Evolutionary conservation across 2,888 invertebrate species (phyloP).

Genomic region (Melinopterus prodromus): DNA sequence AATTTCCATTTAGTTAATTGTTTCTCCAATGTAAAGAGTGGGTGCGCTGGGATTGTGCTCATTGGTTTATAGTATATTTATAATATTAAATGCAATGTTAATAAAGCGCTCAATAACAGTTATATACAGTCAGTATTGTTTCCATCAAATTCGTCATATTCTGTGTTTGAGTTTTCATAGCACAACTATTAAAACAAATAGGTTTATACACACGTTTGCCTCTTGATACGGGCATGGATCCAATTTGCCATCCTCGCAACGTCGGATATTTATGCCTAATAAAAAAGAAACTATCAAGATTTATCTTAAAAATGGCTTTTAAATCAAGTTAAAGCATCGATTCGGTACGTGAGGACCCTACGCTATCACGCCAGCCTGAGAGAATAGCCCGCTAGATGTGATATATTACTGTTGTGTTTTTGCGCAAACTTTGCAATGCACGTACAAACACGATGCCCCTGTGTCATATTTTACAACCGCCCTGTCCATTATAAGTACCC

Average conservation of each 20-base stretch:
- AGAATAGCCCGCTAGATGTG: not conserved
- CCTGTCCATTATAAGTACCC: not conserved
- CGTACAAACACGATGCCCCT: not conserved
- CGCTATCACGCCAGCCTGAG: not conserved
- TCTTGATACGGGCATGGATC: not conserved
- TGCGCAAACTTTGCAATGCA: not conserved
- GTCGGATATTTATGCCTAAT: not conserved
- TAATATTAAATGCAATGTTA: too few species aligned
- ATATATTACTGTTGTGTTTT: not conserved
- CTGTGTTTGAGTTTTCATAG: too few species aligned
- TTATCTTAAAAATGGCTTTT: slow-evolving; percentile 11
- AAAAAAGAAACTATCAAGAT: not conserved
- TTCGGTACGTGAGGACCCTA: slow-evolving; percentile 22
- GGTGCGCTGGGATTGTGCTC: too few species aligned
- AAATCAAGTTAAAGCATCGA: slow-evolving; percentile 28
- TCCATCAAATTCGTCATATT: too few species aligned
- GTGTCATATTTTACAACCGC: not conserved
- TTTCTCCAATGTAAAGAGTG: too few species aligned
- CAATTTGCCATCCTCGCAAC: not conserved
- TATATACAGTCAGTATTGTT: too few species aligned
- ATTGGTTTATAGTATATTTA: too few species aligned
- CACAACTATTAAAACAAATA: too few species aligned
- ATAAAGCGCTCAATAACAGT: too few species aligned
- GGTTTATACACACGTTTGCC: not conserved
- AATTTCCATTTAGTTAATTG: too few species aligned